Percentiles rank a stretch among this genome's conserved stretches.
phyloP scores from a whole-genome alignment of 2,888 invertebrate genomes.

The Philopedon plagiatum region DNA sequence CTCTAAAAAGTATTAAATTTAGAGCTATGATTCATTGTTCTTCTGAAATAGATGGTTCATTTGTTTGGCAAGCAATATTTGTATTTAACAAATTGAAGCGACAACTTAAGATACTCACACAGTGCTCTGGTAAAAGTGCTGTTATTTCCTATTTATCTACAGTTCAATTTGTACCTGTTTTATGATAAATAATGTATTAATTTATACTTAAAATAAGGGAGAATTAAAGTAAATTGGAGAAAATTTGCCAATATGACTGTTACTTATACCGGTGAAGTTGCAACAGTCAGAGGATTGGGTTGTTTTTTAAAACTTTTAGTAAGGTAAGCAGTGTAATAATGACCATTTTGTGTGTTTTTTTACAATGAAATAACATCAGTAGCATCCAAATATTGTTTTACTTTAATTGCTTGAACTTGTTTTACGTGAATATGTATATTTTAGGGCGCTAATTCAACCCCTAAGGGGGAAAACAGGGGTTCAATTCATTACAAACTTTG shows the following conservation, averaged over 20 bases:
- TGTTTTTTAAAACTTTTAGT: slow-evolving; percentile 88
- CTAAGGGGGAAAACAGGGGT: too few relatives aligned
- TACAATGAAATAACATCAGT: too few relatives aligned
- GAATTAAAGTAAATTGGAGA: too few relatives aligned
- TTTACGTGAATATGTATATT: too few relatives aligned
- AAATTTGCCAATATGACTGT: slow-evolving; percentile 59
- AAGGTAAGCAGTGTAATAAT: slow-evolving; percentile 80
- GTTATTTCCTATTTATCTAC: not conserved
- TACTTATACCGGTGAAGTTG: slow-evolving; percentile 62
- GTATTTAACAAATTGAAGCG: not conserved
- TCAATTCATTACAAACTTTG: too few relatives aligned
- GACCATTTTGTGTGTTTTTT: too few relatives aligned
- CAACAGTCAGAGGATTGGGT: slow-evolving; percentile 78
- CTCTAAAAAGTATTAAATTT: slow-evolving; percentile 17
- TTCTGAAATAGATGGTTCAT: slow-evolving; percentile 19
- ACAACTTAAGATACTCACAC: not conserved
- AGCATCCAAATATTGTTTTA: too few relatives aligned
- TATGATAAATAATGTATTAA: slow-evolving; percentile 21
- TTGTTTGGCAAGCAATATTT: slow-evolving; percentile 23
- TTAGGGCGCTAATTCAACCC: too few relatives aligned
- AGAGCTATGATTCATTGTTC: slow-evolving; percentile 38
- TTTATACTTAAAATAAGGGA: slow-evolving; percentile 2
- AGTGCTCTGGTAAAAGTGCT: too few relatives aligned
- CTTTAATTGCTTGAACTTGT: too few relatives aligned
- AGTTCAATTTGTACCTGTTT: slow-evolving; percentile 8